Conservation (phyloP, 2,888 invertebrate genomes). For the Colletes collaris region DNA sequence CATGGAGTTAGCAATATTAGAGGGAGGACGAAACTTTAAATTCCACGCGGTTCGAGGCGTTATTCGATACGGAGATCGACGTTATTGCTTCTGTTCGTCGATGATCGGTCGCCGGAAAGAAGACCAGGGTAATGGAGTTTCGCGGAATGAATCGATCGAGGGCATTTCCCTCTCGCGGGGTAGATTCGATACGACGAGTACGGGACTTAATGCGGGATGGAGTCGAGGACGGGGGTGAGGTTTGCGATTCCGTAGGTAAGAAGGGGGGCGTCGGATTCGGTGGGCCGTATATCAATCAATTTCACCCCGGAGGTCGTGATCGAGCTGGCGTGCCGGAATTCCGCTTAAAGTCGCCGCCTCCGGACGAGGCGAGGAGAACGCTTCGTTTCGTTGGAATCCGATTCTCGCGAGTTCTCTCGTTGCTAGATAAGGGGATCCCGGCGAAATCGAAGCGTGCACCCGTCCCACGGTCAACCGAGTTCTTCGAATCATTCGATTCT, state of each 20-base stretch:
- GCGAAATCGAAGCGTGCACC: constrained; percentile 42
- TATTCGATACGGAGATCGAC: constrained; percentile 51
- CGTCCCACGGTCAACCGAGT: constrained; percentile 42
- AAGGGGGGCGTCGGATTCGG: constrained; percentile 59
- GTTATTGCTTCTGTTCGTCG: constrained; percentile 57
- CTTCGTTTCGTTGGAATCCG: constrained; percentile 51
- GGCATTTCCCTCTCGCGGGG: constrained; percentile 61
- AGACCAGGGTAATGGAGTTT: constrained; percentile 57
- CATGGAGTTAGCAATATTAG: not conserved
- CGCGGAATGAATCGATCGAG: constrained; percentile 59
- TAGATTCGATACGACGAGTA: constrained; percentile 65
- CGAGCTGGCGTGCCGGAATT: constrained; percentile 56
- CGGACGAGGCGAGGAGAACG: constrained; percentile 18
- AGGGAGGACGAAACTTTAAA: constrained; percentile 26
- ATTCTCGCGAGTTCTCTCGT: constrained; percentile 50
- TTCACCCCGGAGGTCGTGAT: constrained; percentile 63
- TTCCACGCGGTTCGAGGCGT: constrained; percentile 27
- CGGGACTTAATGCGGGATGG: constrained; percentile 60
- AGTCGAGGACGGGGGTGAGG: constrained; percentile 48
- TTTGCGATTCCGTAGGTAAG: constrained; percentile 20
- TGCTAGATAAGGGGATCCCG: constrained; percentile 39
- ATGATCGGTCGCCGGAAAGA: constrained; percentile 29
- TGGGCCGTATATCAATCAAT: constrained; percentile 72
- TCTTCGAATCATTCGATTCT: constrained; percentile 2
- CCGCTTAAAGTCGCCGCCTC: constrained; percentile 30